Evolutionary conservation across 2,888 invertebrate genomes (phyloP).

Genomic region (Tortrix viridana): DNA sequence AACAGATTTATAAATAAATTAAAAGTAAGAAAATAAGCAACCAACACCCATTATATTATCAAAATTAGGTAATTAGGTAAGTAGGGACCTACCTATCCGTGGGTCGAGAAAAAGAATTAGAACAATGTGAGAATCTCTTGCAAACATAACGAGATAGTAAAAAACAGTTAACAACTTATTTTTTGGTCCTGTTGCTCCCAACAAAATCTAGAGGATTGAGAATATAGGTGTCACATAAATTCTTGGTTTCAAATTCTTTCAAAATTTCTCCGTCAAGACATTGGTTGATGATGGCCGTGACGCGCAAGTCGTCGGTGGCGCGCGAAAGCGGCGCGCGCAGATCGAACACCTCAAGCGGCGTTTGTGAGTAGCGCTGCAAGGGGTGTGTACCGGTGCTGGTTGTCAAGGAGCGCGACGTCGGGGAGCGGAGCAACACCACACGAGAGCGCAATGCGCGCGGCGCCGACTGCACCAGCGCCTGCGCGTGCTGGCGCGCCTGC

Average conservation of each 20-base stretch:
- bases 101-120: too few species aligned
- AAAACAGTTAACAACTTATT: too few species aligned
- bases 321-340: slow-evolving; percentile 47
- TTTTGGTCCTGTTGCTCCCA: too few species aligned
- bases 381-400: background rate
- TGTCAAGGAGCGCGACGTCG: slow-evolving; percentile 9
- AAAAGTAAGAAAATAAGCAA: too few species aligned
- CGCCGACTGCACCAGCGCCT: slow-evolving; percentile 4
- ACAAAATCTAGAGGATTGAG: slow-evolving; percentile 14
- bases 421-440: slow-evolving; percentile 50
- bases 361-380: slow-evolving; percentile 49
- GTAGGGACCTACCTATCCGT: too few species aligned
- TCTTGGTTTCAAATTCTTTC: slow-evolving; percentile 51
- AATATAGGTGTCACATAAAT: slow-evolving; percentile 57
- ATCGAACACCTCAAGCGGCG: slow-evolving; percentile 47
- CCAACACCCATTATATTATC: too few species aligned
- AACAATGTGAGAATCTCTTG: too few species aligned
- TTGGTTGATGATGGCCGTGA: slow-evolving; percentile 55
- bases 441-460: slow-evolving; percentile 48
- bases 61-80: too few species aligned
- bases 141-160: too few species aligned
- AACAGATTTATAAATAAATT: too few species aligned
- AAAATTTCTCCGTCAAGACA: slow-evolving; percentile 51
- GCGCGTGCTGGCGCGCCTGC: slow-evolving; percentile 44
- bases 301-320: slow-evolving; percentile 48